phyloP scores from a whole-genome alignment of 2,797 vertebrate genomes.

The Micrastur ruficollis region DNA sequence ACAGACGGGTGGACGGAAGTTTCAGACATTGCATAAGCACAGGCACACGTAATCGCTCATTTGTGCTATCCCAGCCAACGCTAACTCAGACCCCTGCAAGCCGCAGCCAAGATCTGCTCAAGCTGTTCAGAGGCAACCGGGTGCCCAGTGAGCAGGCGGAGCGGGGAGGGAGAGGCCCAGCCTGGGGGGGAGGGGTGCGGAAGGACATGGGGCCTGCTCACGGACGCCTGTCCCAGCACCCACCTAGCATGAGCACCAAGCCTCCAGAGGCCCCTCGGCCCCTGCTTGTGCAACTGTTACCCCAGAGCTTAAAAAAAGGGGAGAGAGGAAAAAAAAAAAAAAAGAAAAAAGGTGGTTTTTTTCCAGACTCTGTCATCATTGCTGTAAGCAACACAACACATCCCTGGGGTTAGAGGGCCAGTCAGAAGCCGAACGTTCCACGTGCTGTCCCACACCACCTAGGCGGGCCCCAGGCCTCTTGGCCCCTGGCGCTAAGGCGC shows the following conservation, averaged over 20 bases:
- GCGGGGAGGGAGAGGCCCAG: neutral
- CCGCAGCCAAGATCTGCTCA: neutral
- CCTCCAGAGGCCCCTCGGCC: neutral
- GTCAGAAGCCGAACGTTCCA: rapidly evolving
- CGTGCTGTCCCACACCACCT: neutral
- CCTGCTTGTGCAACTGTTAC: neutral
- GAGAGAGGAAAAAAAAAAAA: no score
- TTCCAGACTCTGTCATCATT: neutral
- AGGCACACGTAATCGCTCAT: neutral
- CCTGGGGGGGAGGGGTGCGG: neutral
- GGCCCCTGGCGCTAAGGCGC: rapidly evolving
- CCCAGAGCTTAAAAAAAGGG: neutral
- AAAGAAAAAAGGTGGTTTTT: neutral
- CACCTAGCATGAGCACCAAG: rapidly evolving
- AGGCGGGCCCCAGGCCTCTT: rapidly evolving
- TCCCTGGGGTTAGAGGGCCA: neutral
- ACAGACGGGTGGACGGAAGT: neutral
- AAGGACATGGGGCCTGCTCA: neutral
- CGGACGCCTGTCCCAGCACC: neutral
- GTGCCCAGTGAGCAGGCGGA: rapidly evolving
- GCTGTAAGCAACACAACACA: neutral
- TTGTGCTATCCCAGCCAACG: rapidly evolving
- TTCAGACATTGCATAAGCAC: constrained; percentile 44
- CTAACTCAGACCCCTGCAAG: neutral
- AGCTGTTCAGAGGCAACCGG: neutral